Percentiles rank a stretch among this genome's conserved stretches.
phyloP scores from a whole-genome alignment of 2,113 vertebrate species.

The Thymallus thymallus region DNA sequence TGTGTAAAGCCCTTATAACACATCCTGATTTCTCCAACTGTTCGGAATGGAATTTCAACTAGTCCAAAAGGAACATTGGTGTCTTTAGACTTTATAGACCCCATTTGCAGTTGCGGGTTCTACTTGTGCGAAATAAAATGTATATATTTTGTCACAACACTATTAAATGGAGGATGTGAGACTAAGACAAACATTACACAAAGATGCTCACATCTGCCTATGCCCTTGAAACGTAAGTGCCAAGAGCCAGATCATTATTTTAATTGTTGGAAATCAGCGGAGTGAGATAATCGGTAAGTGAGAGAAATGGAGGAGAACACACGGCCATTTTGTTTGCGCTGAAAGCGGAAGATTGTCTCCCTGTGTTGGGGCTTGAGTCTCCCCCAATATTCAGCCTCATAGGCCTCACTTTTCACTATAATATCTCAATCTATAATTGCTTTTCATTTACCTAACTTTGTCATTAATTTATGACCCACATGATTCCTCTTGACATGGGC shows the following conservation, averaged over 20 bases:
- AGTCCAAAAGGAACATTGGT: background rate
- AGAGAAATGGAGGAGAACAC: constrained; percentile 73
- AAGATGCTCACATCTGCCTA: constrained; percentile 66
- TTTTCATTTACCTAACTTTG: constrained; percentile 46
- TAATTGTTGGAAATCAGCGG: constrained; percentile 81
- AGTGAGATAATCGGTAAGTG: constrained; percentile 79
- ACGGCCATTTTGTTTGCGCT: constrained; percentile 85
- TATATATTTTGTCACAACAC: background rate
- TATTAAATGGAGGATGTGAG: constrained; percentile 22
- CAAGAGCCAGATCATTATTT: constrained; percentile 80
- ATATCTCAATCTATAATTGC: constrained; percentile 36
- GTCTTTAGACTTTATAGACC: too few species aligned
- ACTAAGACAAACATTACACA: constrained; percentile 15
- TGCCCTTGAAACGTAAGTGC: constrained; percentile 73
- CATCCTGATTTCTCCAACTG: constrained; percentile 27
- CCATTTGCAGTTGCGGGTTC: background rate
- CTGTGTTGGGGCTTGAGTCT: constrained; percentile 61
- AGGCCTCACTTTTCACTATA: constrained; percentile 37
- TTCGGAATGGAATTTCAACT: constrained; percentile 5
- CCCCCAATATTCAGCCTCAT: constrained; percentile 48
- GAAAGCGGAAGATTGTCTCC: constrained; percentile 74
- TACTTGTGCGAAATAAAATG: background rate
- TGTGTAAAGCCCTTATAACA: constrained; percentile 8
- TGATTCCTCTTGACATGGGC: constrained; percentile 42
- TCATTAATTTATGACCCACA: constrained; percentile 48